A percentile compares a stretch with the other conserved stretches of the same genome.
These are phyloP conservation scores for Falco novaeseelandiae DNA, from an alignment of 2,797 vertebrate species.

Conservation along the genomic window DNA sequence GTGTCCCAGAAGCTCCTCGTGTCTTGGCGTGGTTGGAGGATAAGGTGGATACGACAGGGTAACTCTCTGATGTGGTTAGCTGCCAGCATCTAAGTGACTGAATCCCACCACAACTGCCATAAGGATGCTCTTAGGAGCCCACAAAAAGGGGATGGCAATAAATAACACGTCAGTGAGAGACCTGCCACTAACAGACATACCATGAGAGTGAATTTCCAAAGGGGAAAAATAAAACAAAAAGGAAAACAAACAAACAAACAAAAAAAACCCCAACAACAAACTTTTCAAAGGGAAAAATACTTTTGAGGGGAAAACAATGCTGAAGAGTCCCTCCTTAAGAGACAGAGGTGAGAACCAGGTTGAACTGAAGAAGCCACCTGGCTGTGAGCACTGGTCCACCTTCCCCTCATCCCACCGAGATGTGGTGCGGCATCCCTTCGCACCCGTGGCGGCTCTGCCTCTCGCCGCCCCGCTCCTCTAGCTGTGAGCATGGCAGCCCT, in stretches of 20 bases:
- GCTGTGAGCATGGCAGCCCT: constrained; percentile 36
- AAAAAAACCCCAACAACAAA: too few relatives aligned
- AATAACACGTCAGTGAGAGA: neutral
- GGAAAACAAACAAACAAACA: neutral
- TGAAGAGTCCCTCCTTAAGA: neutral
- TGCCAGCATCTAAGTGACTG: neutral
- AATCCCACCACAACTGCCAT: neutral
- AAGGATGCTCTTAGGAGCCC: neutral
- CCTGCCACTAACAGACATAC: rapidly evolving
- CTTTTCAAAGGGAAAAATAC: neutral
- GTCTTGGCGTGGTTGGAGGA: rapidly evolving
- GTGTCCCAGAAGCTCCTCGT: neutral
- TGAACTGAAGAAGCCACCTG: neutral
- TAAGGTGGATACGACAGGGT: neutral
- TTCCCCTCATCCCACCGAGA: neutral
- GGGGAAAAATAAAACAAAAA: neutral
- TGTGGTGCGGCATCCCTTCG: neutral
- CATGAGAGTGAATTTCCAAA: neutral
- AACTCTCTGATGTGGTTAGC: neutral
- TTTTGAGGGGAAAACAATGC: neutral
- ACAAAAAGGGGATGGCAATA: neutral
- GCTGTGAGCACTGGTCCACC: neutral
- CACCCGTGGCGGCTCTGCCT: neutral
- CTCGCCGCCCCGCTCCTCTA: neutral
- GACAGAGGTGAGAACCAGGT: neutral